phyloP scores from a whole-genome alignment of 2,797 vertebrate species.

The Acridotheres tristis region DNA sequence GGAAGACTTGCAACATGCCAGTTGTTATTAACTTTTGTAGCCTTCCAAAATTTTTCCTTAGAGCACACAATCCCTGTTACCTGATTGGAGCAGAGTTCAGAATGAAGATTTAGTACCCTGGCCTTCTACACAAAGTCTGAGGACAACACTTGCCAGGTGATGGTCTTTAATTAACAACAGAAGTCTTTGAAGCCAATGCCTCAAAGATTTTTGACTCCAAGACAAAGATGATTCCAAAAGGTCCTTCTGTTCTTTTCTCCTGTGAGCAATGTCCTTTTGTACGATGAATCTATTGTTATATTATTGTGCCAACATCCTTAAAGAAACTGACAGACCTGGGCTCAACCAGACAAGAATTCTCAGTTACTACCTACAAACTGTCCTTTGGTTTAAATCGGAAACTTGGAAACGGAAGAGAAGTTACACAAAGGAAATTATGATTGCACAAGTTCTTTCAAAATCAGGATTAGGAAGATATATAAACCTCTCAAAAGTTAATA shows the following conservation, averaged over 20 bases:
- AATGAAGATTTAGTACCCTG: not conserved
- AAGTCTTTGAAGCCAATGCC: not conserved
- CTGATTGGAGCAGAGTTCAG: not conserved
- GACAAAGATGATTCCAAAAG: not conserved
- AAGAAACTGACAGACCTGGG: not conserved
- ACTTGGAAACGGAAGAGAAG: accelerated
- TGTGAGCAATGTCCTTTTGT: not conserved
- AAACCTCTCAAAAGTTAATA: not conserved
- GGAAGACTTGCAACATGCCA: not conserved
- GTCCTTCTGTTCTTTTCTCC: not conserved
- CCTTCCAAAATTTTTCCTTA: not conserved
- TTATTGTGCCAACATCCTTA: not conserved
- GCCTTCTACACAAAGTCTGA: not conserved
- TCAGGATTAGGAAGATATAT: not conserved
- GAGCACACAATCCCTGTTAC: not conserved
- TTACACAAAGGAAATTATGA: not conserved
- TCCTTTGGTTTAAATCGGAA: not conserved
- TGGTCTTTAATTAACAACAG: not conserved
- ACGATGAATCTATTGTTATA: not conserved
- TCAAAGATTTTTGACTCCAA: not conserved
- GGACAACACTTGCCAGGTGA: not conserved
- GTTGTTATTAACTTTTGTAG: not conserved
- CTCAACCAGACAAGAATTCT: not conserved
- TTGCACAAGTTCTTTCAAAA: not conserved
- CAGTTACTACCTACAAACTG: not conserved